Base-by-base conservation (phyloP, 2,113 vertebrate genomes). In the Rhinopomastus cyanomelas region DNA sequence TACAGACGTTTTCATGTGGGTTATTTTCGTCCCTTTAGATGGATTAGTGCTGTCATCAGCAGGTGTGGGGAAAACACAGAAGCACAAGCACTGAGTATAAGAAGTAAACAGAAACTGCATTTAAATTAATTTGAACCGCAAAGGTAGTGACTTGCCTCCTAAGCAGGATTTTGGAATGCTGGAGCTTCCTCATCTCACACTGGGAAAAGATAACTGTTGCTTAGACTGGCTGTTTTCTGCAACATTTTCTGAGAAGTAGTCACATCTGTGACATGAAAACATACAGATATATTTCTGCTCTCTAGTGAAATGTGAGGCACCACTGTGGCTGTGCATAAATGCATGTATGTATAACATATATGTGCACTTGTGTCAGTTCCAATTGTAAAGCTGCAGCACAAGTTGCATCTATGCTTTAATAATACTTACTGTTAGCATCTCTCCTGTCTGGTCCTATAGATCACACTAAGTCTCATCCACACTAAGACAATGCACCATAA, bases 51-150 rank as follows among this genome's bases (percentile, higher is more conserved):
- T 92, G 85, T 96, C 89, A 83, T 89, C 88, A 84, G 88, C 85
- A 94, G 77, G 73, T 89, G 80, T 79, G 55, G 62, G 66, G 36
- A 88, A 95, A 94, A 86, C 60, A 82, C 75, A 91, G 90, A 81
- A 90, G 52, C 32, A 44, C 25, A 42, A 90, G 62, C 39, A 72
- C 27, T 20, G 16, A 56, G 53, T 88, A 67, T 61, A 87, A 76
- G 14, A 64, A 87, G 29, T 34, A 84, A 85, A 36, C 14, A 89
- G 72, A 27, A 92, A 62, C 27, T 81, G 49, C 30, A 86, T 91
- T 95, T 94, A 86, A 94, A 94, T 83, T 92, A 32, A 81, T 84
- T 86, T 95, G 69, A 86, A 91, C 88, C 72, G 61, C 61, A 85
- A 89, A 95, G 25, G 22, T 61, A 81, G 53, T 71, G 44, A 86